These are phyloP conservation scores for Ciconia maguari DNA, from an alignment of 2,113 vertebrate species.

Conservation along the genomic window DNA sequence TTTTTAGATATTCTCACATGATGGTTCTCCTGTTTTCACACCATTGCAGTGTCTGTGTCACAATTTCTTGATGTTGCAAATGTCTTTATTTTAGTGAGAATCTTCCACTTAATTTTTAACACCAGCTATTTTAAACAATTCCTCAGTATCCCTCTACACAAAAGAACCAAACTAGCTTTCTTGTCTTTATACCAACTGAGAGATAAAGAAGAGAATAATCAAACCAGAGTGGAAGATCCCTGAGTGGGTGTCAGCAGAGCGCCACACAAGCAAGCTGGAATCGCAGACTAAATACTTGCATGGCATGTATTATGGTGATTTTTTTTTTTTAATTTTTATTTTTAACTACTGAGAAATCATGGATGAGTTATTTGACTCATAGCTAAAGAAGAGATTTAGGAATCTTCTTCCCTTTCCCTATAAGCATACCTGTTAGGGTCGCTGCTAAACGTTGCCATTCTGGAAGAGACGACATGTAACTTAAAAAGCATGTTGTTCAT, in stretches of 20 bases:
- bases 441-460: not conserved
- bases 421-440: not conserved
- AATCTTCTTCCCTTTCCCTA: not conserved
- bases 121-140: not conserved
- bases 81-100: not conserved
- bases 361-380: not conserved
- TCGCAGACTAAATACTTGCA: not conserved
- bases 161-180: not conserved
- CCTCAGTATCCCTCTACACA: not conserved
- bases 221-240: not conserved
- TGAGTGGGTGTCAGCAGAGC: not conserved
- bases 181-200: not conserved
- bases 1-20: not conserved
- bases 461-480: not conserved
- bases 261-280: not conserved
- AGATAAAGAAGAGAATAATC: not conserved
- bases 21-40: not conserved
- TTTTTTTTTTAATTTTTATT: not conserved
- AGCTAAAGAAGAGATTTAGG: not conserved
- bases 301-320: not conserved
- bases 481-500: not conserved
- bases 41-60: not conserved
- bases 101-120: not conserved
- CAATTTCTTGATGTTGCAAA: not conserved
- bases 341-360: not conserved